These are phyloP conservation scores for Peromyscus leucopus DNA, from an alignment of 2,113 vertebrate species.

Conservation along the genomic window DNA sequence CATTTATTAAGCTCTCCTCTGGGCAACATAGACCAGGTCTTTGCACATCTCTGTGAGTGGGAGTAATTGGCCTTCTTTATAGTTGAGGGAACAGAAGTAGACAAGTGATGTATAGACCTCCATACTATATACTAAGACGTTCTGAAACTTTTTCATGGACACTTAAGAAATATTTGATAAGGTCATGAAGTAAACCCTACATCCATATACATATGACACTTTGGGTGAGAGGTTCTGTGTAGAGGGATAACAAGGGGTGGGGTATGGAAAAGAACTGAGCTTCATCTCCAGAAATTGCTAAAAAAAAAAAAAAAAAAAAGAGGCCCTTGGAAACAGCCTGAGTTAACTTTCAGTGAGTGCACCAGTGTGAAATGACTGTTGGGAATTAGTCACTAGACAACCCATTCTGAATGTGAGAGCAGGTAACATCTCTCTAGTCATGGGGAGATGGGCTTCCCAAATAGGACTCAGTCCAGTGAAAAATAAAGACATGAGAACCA, in stretches of 20 bases:
- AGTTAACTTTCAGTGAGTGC: neutral
- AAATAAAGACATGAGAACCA: neutral
- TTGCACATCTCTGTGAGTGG: constrained; percentile 20
- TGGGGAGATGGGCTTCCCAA: neutral
- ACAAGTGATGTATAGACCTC: neutral
- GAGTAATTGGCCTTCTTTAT: neutral
- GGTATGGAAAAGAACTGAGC: neutral
- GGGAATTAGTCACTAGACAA: neutral
- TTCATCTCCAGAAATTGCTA: neutral
- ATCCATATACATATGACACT: neutral
- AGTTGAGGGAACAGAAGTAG: constrained; percentile 30
- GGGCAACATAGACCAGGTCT: neutral
- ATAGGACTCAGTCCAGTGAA: neutral
- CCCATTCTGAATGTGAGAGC: neutral
- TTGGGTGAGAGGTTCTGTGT: neutral
- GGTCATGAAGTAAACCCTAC: neutral
- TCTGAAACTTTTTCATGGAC: neutral
- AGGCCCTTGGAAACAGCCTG: neutral
- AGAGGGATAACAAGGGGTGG: neutral
- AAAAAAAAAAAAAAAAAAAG: neutral
- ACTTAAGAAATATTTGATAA: neutral
- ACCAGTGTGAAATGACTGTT: neutral
- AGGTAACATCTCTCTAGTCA: neutral
- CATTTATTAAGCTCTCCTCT: constrained; percentile 39
- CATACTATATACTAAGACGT: neutral